Percentiles rank a stretch among this genome's conserved stretches.
Evolutionary conservation across 2,113 vertebrate species (phyloP).

Genomic region (Sylvia atricapilla): DNA sequence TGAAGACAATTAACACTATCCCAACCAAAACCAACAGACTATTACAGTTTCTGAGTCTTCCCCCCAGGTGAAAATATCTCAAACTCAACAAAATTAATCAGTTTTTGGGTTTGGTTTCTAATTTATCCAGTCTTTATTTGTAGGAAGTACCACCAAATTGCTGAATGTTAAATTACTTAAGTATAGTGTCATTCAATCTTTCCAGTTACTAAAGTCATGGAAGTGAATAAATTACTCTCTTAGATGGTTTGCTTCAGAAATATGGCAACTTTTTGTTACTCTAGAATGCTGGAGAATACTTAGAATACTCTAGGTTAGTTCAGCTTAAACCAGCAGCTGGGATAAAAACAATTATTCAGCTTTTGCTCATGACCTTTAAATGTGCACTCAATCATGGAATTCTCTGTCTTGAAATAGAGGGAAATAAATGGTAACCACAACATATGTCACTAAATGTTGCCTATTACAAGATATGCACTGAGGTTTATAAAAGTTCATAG

Average conservation of each 20-base stretch:
- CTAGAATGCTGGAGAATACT: background rate
- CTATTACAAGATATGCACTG: background rate
- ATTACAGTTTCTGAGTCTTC: background rate
- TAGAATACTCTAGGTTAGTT: background rate
- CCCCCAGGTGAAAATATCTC: fast-evolving
- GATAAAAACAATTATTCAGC: background rate
- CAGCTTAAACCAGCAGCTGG: background rate
- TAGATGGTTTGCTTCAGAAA: background rate
- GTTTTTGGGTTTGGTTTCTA: background rate
- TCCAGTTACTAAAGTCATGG: background rate
- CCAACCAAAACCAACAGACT: background rate
- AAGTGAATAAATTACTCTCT: background rate
- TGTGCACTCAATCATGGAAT: background rate
- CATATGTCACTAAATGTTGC: background rate
- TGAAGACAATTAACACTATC: background rate
- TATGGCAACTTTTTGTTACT: background rate
- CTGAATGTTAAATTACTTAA: background rate
- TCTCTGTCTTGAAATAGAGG: background rate
- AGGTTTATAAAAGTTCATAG: background rate
- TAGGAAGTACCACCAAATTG: background rate
- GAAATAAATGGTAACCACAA: background rate
- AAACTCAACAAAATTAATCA: background rate
- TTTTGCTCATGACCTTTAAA: slow-evolving; percentile 4
- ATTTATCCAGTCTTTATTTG: background rate
- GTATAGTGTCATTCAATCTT: background rate